Evolutionary conservation across 2,113 vertebrate species (phyloP), one percentile per base, ranked within the genome.

Genomic region (Myiozetetes cayanensis): DNA sequence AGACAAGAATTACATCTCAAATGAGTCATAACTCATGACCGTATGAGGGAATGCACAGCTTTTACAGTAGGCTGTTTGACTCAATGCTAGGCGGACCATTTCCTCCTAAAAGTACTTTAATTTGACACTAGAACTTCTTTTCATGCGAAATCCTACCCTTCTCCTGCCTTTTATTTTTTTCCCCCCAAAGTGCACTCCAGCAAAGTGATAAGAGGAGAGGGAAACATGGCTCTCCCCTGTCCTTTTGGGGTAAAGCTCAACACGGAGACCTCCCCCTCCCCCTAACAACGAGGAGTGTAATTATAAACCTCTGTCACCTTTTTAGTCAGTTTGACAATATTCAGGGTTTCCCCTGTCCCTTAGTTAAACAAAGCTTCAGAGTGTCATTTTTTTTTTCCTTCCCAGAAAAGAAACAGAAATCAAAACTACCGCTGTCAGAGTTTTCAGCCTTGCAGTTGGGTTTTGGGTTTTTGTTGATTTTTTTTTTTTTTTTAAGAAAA

Each of bases 1-100:
- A 98, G 97, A 98, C 96, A 97, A 98, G 97, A 97, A 98, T 97
- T 98, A 96, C 97, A 98, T 98, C 98, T 98, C 98, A 96, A 97
- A 97, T 98, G 98, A 98, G 96, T 98, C 97, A 98, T 97, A 97
- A 98, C 98, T 98, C 97, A 97, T 98, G 97, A 97, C 98, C 97
- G 97, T 97, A 97, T 96, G 97, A 98, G 97, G 97, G 98, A 98
- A 97, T 97, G 97, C 97, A 96, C 96, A 87, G 94, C 97, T 96
- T 93, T 97, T 97, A 97, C 96, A 97, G 97, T 86, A 85, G 97
- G 94, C 96, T 95, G 97, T 89, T 93, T 90, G 97, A 97, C 97
- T 98, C 97, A 93, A 90, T 96, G 95, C 97, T 89, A 96, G 97
- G 97, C 97, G 97, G 97, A 97, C 96, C 96, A 62, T 96, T 96